A percentile compares a stretch with the other conserved stretches of the same genome.
Evolutionary conservation across 2,113 vertebrate genomes (phyloP).

Genomic region (Anas platyrhynchos): DNA sequence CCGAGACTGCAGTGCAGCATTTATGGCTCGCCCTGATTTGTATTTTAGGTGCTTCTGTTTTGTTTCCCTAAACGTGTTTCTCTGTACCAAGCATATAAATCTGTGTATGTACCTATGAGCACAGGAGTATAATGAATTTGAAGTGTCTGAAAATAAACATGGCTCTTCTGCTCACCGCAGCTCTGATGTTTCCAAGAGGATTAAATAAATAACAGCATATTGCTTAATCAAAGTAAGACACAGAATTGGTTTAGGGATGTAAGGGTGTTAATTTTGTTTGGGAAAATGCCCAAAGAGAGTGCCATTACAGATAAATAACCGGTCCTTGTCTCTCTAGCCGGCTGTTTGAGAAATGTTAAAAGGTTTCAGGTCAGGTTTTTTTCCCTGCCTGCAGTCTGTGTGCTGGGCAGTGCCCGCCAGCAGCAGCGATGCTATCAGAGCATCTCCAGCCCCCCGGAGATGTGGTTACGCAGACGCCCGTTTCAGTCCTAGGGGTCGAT

Average conservation of each 20-base stretch:
- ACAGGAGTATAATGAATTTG: not conserved
- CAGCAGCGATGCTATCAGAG: not conserved
- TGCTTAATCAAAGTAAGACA: not conserved
- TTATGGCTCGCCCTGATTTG: not conserved
- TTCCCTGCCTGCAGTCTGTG: not conserved
- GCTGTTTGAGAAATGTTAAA: not conserved
- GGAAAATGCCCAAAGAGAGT: not conserved
- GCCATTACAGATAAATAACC: not conserved
- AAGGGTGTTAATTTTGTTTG: slow-evolving; percentile 37
- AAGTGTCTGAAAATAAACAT: slow-evolving; percentile 23
- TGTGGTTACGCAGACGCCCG: accelerated
- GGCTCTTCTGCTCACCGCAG: not conserved
- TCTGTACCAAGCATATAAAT: not conserved
- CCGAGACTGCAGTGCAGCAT: accelerated
- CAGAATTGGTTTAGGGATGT: slow-evolving; percentile 19
- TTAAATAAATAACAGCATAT: slow-evolving; percentile 17
- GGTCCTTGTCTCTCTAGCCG: not conserved
- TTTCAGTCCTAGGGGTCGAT: not conserved
- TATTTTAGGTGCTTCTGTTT: not conserved
- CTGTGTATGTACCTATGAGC: not conserved
- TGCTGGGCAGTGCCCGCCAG: not conserved
- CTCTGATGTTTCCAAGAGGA: slow-evolving; percentile 9
- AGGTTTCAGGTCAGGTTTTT: slow-evolving; percentile 24
- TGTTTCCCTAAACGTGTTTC: not conserved
- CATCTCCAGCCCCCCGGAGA: not conserved